phyloP scores from a whole-genome alignment of 2,888 invertebrate species.

The Maniola hyperantus region DNA sequence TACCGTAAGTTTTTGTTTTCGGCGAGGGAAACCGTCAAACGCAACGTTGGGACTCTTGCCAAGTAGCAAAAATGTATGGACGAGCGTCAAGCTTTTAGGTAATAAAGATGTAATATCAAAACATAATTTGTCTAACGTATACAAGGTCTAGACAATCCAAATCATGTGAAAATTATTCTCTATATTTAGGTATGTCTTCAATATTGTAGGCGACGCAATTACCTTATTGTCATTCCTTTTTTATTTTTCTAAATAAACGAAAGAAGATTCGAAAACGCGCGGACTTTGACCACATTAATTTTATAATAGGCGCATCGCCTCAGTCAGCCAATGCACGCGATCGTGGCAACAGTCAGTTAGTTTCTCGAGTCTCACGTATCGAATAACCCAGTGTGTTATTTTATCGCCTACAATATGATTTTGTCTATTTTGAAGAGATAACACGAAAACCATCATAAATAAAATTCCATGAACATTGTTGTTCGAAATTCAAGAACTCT shows the following conservation, averaged over 20 bases:
- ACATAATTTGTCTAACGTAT: slow-evolving; percentile 21
- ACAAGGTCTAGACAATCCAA: slow-evolving; percentile 13
- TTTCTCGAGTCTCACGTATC: too few species aligned
- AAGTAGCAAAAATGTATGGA: slow-evolving; percentile 46
- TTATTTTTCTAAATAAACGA: too few species aligned
- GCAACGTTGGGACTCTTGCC: slow-evolving; percentile 56
- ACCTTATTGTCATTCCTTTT: too few species aligned
- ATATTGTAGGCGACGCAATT: too few species aligned
- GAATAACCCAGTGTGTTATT: too few species aligned
- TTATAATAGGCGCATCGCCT: too few species aligned
- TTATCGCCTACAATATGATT: too few species aligned
- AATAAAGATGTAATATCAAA: slow-evolving; percentile 28
- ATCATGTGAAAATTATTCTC: neutral
- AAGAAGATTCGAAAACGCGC: too few species aligned
- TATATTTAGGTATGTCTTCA: neutral
- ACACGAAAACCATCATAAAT: neutral
- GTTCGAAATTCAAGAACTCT: neutral
- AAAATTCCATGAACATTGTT: neutral
- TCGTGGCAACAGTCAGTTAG: too few species aligned
- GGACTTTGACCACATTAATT: too few species aligned
- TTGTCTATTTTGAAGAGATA: neutral
- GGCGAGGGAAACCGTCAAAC: slow-evolving; percentile 58
- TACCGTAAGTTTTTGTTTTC: slow-evolving; percentile 47
- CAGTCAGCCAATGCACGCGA: too few species aligned
- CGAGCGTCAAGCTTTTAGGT: slow-evolving; percentile 21